phyloP scores from a whole-genome alignment of 2,888 invertebrate genomes.

The Drosophila mulleri region DNA sequence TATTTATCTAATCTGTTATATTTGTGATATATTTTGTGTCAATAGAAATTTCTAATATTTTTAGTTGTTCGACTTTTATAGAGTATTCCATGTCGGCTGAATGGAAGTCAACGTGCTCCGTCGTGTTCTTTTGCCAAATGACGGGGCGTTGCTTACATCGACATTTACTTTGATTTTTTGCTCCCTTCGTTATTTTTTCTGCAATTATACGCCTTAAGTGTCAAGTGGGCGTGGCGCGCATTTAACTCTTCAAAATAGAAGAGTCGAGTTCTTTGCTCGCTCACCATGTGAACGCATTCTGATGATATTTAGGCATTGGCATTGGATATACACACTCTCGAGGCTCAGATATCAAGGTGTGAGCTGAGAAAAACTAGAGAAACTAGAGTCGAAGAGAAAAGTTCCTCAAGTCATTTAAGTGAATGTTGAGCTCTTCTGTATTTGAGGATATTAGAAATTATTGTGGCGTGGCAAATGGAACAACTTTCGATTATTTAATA shows the following conservation, averaged over 20 bases:
- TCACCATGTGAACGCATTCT: background rate
- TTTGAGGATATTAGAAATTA: background rate
- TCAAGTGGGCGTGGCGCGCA: slow-evolving; percentile 15
- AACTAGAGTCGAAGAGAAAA: background rate
- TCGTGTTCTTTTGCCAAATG: slow-evolving; percentile 27
- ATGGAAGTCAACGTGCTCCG: background rate
- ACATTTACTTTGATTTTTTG: slow-evolving; percentile 44
- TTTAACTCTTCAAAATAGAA: background rate
- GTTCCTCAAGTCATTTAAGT: background rate
- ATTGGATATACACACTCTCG: background rate
- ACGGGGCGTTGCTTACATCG: slow-evolving; percentile 26
- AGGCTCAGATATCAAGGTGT: background rate
- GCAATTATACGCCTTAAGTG: slow-evolving; percentile 50
- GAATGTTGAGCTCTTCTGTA: background rate
- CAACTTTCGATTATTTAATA: background rate
- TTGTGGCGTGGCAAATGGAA: background rate
- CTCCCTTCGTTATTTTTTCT: background rate
- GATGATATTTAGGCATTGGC: background rate
- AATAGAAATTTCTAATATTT: too few species aligned
- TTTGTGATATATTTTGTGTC: too few species aligned
- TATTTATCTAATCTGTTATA: too few species aligned
- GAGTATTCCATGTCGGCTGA: slow-evolving; percentile 12
- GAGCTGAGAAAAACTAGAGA: background rate
- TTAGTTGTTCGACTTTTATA: background rate
- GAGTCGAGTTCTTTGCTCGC: background rate